Evolutionary conservation across 2,113 vertebrate genomes (phyloP), one percentile per base, ranked within the genome.

Genomic region (Poecile atricapillus): DNA sequence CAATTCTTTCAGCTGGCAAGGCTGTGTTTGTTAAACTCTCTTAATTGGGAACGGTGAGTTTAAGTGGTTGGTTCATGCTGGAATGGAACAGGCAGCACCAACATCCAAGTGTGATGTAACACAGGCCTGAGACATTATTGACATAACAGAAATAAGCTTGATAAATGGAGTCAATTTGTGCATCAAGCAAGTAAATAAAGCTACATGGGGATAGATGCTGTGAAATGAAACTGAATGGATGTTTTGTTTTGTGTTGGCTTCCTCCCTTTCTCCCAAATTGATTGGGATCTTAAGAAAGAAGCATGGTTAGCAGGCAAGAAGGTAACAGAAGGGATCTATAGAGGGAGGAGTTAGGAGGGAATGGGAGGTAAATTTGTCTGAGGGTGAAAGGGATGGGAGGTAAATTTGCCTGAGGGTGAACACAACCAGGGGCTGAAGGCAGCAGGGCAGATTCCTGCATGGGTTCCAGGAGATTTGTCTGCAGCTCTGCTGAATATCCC

Each of bases 81-180:
- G 77, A 93, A 47, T 16, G 76, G 83, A 89, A 37, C 25, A 47
- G 71, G n/a, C 11, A 59, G 33, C 49, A 31, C 91, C 89, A 86
- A 81, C 86, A 75, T 39, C 52, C 7, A 24, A 47, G 31, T 19
- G 62, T 69, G 75, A 22, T 35, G 46, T 44, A 84, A 74, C 63
- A 20, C 15, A 35, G 75, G 50, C 79, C 83, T 28, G 16, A 59
- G 43, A 47, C 12, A 2, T 80, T 95, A 92, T 70, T 90, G 94
- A 79, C 69, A 41, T 18, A 79, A 79, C 14, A 13, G 58, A 55
- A 91, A 87, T 62, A 52, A 93, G 65, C 78, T 95, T 83, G 71
- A 73, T 94, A 95, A 84, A 60, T 69, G 60, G 47, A 93, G 62
- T 78, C 92, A 93, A 33, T 92, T 70, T 91, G 83, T 86, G 73